Evolutionary conservation across 2,888 invertebrate genomes (phyloP).

Genomic region (Hybos culiciformis): DNA sequence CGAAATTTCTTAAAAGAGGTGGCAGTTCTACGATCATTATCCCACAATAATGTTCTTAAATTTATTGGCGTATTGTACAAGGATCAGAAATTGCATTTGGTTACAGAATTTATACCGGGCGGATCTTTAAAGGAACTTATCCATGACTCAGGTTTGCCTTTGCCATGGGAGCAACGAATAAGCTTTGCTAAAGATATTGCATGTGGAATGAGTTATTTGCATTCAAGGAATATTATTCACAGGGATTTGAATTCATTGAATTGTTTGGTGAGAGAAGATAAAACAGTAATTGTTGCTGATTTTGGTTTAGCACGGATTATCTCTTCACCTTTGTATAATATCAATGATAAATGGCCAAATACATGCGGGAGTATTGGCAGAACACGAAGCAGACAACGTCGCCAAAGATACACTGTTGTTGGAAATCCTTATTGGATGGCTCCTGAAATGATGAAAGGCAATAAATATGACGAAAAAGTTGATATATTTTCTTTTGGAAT

Average conservation of each 20-base stretch:
- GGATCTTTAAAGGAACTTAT: conserved; percentile 78
- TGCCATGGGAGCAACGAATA: conserved; percentile 70
- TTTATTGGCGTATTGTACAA: conserved; percentile 90
- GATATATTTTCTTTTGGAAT: conserved; percentile 95
- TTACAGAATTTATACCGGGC: conserved; percentile 86
- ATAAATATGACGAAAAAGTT: conserved; percentile 90
- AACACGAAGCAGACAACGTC: conserved; percentile 51
- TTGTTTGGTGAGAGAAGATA: conserved; percentile 81
- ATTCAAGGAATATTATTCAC: conserved; percentile 90
- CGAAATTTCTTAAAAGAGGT: conserved; percentile 91
- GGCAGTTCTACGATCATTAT: conserved; percentile 76
- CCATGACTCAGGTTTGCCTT: conserved; percentile 52
- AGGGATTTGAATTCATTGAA: conserved; percentile 91
- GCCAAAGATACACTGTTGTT: conserved; percentile 88
- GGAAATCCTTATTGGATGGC: conserved; percentile 99
- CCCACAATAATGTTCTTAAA: conserved; percentile 78
- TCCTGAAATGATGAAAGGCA: conserved; percentile 96
- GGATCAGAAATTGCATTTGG: conserved; percentile 78
- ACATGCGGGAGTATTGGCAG: conserved; percentile 36
- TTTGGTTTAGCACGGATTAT: conserved; percentile 84
- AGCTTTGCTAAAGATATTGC: conserved; percentile 85
- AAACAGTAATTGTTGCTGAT: conserved; percentile 88
- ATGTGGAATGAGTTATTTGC: conserved; percentile 85
- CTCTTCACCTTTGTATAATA: conserved; percentile 33
- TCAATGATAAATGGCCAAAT: conserved; percentile 26